Conservation (phyloP, 2,113 vertebrate genomes). For the Lepisosteus oculatus region DNA sequence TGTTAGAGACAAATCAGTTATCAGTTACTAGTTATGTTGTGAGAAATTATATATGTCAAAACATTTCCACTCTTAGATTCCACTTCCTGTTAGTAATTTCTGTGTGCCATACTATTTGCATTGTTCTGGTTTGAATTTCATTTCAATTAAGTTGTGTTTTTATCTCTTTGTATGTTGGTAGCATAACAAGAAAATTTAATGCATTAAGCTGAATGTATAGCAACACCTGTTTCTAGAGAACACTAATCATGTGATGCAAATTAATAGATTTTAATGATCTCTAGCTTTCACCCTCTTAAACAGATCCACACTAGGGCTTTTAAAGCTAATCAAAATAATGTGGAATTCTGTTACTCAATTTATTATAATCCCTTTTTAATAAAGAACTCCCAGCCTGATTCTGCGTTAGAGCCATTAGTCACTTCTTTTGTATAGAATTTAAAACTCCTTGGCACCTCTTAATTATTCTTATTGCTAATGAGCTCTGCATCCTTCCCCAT, state of each 20-base stretch:
- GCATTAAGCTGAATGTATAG: background rate
- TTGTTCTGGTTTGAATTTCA: background rate
- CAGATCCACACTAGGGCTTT: conserved; percentile 22
- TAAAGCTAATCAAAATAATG: conserved; percentile 25
- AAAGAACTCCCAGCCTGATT: background rate
- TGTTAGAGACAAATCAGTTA: no score
- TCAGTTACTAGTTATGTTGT: no score
- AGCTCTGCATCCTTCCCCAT: background rate
- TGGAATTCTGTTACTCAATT: conserved; percentile 1
- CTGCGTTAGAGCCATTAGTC: conserved; percentile 2
- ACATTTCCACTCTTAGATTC: no score
- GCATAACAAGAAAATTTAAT: background rate
- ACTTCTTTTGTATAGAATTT: conserved; percentile 2
- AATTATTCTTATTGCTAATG: conserved; percentile 12
- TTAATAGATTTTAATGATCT: conserved; percentile 1
- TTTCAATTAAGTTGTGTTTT: background rate
- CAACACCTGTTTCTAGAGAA: background rate
- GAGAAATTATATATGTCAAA: no score
- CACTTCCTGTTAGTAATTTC: no score
- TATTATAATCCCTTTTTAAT: background rate
- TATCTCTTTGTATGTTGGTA: background rate
- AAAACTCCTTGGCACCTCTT: conserved; percentile 16
- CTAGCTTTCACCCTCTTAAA: conserved; percentile 11
- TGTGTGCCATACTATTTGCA: no score
- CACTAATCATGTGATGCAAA: background rate